Evolutionary conservation across 1,140 invertebrate species (phyloP).

Genomic region (Drosophila pruinosa): DNA sequence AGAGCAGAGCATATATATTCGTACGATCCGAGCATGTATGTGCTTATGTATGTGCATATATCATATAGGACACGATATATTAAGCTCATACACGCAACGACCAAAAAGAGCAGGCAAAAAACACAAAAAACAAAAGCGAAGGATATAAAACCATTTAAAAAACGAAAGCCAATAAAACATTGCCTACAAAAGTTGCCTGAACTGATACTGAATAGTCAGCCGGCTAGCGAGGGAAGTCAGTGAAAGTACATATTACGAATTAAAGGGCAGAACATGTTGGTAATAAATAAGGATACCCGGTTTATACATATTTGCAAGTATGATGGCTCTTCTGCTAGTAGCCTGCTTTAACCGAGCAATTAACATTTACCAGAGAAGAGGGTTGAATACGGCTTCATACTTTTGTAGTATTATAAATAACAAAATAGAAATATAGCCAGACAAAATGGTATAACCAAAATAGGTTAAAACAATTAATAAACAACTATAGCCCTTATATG

Average conservation of each 20-base stretch:
- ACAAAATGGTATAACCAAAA: too few relatives aligned
- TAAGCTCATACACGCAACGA: conserved; percentile 60
- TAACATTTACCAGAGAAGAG: background rate
- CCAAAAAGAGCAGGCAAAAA: conserved; percentile 20
- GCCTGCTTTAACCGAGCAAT: conserved; percentile 4
- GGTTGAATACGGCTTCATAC: background rate
- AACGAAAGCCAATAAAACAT: conserved; percentile 51
- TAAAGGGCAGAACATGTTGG: conserved; percentile 57
- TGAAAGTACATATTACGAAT: conserved; percentile 62
- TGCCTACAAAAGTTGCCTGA: conserved; percentile 30
- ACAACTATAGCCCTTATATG: too few relatives aligned
- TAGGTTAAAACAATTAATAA: too few relatives aligned
- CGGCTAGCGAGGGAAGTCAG: conserved; percentile 29
- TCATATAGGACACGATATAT: conserved; percentile 63
- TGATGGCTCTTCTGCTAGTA: background rate
- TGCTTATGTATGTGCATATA: conserved; percentile 27
- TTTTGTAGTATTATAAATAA: background rate
- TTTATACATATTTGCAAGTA: background rate
- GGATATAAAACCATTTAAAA: conserved; percentile 36
- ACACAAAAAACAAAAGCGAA: background rate
- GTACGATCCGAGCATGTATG: conserved; percentile 1
- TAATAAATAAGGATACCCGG: conserved; percentile 43
- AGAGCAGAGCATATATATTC: conserved; percentile 37
- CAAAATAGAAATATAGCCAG: too few relatives aligned
- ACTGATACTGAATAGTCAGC: conserved; percentile 10